A percentile compares a stretch with the other conserved stretches of the same genome.
Conservation (phyloP, 2,113 vertebrate genomes). For the Beaufortia kweichowensis region DNA sequence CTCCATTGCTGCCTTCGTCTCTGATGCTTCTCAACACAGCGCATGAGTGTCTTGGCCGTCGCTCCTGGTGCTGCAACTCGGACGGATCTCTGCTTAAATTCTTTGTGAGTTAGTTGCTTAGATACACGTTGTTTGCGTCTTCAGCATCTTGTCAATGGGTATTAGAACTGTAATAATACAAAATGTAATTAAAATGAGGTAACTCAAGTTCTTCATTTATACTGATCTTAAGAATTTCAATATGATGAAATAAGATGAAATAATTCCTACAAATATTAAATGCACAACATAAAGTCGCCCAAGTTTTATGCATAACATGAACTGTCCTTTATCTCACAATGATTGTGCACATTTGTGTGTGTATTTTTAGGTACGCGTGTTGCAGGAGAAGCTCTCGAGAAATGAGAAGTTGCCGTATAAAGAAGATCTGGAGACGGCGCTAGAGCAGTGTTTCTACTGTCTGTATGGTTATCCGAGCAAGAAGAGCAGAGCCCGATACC, state of each 20-base stretch:
- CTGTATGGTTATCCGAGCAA: conserved; percentile 94
- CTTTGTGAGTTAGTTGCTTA: conserved; percentile 94
- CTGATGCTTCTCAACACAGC: conserved; percentile 95
- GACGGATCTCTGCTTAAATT: conserved; percentile 92
- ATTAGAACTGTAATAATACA: too few relatives aligned
- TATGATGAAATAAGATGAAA: too few relatives aligned
- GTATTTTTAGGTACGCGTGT: conserved; percentile 79
- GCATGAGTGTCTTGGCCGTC: conserved; percentile 92
- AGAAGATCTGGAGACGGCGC: conserved; percentile 92
- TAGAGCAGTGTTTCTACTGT: conserved; percentile 97
- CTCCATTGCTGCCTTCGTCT: conserved; percentile 89
- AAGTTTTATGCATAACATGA: background rate
- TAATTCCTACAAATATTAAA: too few relatives aligned
- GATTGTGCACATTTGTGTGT: background rate
- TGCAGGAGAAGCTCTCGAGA: conserved; percentile 85
- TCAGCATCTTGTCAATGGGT: too few relatives aligned
- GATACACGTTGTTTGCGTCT: too few relatives aligned
- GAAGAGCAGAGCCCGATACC: conserved; percentile 95
- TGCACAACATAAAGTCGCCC: too few relatives aligned
- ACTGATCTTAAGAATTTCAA: too few relatives aligned
- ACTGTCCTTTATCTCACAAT: background rate
- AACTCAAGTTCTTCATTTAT: too few relatives aligned
- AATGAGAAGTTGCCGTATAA: conserved; percentile 88
- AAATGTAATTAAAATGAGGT: too few relatives aligned
- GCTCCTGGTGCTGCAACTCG: conserved; percentile 92